A percentile compares a stretch with the other conserved stretches of the same genome.
Conservation (phyloP, 2,113 vertebrate genomes). For the Pterocles burchelli region DNA sequence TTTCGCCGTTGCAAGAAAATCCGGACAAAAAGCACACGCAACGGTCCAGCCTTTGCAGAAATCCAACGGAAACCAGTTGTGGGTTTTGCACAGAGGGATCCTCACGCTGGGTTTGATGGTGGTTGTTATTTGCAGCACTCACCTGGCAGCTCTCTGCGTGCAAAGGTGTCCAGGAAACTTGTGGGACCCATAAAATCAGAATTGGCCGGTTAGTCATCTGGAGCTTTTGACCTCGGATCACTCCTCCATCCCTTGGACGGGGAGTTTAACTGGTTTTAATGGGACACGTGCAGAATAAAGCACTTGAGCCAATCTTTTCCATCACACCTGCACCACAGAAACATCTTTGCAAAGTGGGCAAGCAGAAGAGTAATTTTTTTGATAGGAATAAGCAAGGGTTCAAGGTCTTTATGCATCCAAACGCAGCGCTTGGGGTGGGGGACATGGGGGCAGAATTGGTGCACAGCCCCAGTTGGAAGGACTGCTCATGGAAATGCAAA, state of each 20-base stretch:
- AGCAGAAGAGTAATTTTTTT: neutral
- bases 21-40: accelerated
- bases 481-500: neutral
- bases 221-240: neutral
- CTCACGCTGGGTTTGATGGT: accelerated
- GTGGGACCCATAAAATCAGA: neutral
- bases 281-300: neutral
- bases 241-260: neutral
- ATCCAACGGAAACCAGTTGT: accelerated
- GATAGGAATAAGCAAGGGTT: neutral
- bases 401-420: neutral
- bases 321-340: neutral
- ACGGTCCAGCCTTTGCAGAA: neutral
- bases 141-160: accelerated
- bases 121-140: neutral
- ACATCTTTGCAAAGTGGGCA: neutral
- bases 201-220: neutral
- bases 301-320: neutral
- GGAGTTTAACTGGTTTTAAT: neutral
- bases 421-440: accelerated
- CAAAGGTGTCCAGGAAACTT: neutral
- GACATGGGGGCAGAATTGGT: no score
- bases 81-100: neutral
- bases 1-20: neutral
- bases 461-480: neutral